Conservation (phyloP, 2,888 invertebrate species). For the Melanargia galathea region DNA sequence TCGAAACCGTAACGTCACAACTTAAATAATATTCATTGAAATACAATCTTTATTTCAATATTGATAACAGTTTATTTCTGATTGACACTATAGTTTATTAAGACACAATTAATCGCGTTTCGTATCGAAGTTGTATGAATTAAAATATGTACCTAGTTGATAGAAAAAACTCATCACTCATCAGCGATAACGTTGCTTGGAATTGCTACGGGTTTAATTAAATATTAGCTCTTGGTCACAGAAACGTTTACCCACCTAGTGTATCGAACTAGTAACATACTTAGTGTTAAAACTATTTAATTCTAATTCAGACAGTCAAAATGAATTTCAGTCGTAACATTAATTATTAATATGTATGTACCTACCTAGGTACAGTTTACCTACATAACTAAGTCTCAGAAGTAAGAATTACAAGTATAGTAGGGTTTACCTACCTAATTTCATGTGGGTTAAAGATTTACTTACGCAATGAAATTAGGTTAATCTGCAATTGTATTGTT, state of each 20-base stretch:
- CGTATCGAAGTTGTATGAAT: conserved; percentile 45
- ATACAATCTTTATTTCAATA: conserved; percentile 17
- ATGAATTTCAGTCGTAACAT: too few species aligned
- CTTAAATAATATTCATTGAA: background rate
- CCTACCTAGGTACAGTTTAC: background rate
- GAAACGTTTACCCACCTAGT: too few species aligned
- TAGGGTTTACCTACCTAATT: too few species aligned
- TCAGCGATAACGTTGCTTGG: conserved; percentile 56
- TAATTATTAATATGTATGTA: too few species aligned
- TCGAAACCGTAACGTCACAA: conserved; percentile 19
- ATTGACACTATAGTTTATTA: background rate
- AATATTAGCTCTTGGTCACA: conserved; percentile 41
- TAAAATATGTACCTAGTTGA: conserved; percentile 59
- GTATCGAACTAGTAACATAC: too few species aligned
- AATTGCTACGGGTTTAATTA: conserved; percentile 55
- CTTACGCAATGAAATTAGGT: background rate
- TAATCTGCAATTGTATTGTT: background rate
- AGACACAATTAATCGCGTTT: conserved; percentile 3
- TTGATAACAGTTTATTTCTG: background rate
- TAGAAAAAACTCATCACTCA: conserved; percentile 61
- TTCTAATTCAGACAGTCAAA: too few species aligned
- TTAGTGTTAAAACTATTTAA: too few species aligned
- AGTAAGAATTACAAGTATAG: too few species aligned
- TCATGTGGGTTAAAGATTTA: background rate
- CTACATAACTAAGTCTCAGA: too few species aligned